These are phyloP conservation scores for Agapostemon virescens DNA, from an alignment of 2,888 invertebrate species.

Conservation along the genomic window DNA sequence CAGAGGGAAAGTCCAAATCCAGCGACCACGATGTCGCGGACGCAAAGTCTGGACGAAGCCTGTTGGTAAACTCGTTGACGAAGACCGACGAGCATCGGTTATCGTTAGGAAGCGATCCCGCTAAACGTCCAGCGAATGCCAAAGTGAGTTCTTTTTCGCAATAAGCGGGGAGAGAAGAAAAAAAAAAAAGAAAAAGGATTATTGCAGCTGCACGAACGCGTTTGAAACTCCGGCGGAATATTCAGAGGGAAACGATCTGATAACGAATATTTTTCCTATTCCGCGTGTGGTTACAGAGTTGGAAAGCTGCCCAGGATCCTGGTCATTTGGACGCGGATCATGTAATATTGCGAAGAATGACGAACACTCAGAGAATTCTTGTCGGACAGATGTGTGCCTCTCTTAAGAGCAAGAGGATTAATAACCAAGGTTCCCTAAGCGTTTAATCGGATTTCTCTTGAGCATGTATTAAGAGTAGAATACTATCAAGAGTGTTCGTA, in stretches of 20 bases:
- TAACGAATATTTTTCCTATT: conserved; percentile 51
- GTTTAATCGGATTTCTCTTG: conserved; percentile 21
- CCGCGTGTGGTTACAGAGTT: conserved; percentile 49
- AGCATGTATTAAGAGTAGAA: too few species aligned
- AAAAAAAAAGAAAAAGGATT: conserved; percentile 2
- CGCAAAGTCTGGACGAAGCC: background rate
- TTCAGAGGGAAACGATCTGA: conserved; percentile 48
- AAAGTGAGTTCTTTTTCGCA: conserved; percentile 41
- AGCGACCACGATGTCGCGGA: conserved; percentile 11
- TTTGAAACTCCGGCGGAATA: conserved; percentile 27
- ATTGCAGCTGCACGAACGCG: conserved; percentile 24
- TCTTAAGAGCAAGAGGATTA: conserved; percentile 67
- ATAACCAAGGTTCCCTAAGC: conserved; percentile 64
- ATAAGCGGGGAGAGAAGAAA: background rate
- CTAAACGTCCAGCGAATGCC: conserved; percentile 39
- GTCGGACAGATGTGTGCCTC: conserved; percentile 71
- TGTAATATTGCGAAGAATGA: conserved; percentile 69
- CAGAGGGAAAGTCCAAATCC: background rate
- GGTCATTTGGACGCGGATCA: conserved; percentile 65
- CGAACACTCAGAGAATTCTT: conserved; percentile 70
- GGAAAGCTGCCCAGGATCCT: conserved; percentile 61
- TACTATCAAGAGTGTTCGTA: conserved; percentile 10
- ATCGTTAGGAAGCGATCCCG: conserved; percentile 30
- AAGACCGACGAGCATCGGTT: conserved; percentile 31
- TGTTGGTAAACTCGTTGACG: conserved; percentile 14